Conservation (phyloP, 2,797 vertebrate species). For the Leptoclinus maculatus region DNA sequence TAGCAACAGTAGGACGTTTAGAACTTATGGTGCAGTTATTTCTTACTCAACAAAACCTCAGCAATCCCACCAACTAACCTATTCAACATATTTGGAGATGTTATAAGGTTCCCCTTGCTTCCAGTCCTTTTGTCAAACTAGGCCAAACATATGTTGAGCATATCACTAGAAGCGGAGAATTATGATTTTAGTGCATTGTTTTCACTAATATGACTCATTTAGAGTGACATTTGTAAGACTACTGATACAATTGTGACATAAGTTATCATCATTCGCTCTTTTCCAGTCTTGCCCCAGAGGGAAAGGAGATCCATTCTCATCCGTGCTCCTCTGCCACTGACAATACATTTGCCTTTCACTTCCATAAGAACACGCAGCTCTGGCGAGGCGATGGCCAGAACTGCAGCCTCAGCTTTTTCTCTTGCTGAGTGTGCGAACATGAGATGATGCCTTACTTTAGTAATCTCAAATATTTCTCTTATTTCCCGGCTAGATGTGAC, state of each 20-base stretch:
- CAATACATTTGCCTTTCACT: neutral
- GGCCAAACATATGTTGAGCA: no score
- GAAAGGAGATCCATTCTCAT: neutral
- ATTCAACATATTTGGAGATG: no score
- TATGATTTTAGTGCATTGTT: neutral
- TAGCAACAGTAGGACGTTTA: no score
- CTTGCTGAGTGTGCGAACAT: neutral
- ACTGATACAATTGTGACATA: neutral
- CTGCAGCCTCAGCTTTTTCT: neutral
- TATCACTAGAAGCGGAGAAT: neutral
- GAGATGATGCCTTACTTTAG: neutral
- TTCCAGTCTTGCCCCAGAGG: neutral
- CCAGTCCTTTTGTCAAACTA: neutral
- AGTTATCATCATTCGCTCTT: neutral
- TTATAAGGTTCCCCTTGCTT: no score
- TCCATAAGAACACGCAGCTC: neutral
- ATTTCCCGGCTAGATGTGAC: neutral
- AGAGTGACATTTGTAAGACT: neutral
- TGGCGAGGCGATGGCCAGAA: neutral
- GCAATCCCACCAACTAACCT: no score
- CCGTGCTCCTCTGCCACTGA: neutral
- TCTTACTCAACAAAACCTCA: no score
- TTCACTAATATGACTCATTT: neutral
- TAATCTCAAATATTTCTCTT: neutral
- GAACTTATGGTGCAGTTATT: no score